Base-by-base conservation (phyloP, 2,113 vertebrate species). In the Peromyscus leucopus region DNA sequence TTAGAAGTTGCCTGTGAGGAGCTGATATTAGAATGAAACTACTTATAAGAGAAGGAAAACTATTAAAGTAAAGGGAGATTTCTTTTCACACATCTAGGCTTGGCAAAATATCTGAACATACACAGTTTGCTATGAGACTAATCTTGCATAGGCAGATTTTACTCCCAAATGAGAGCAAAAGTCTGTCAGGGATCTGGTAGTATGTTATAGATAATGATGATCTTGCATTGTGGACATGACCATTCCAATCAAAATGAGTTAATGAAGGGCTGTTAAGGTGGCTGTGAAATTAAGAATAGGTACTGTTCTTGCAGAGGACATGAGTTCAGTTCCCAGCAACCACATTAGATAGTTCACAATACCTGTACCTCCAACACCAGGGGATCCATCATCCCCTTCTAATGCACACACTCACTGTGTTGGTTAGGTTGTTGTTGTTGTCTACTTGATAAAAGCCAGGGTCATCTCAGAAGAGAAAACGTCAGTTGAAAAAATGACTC, bases 121-220 rank as follows among this genome's bases (percentile, higher is more conserved):
- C 21, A n/a, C 1, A 86, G 74, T 46, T 90, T 82, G 48, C 12
- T 12, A 13, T 46, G 46, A 74, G 94, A 65, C 26, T 28, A 42
- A 59, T 16, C 28, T 82, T 75, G 48, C 2, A 8, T 16, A 82
- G 11, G 8, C 1, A 87, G 33, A 51, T 46, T 65, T 55, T 61
- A 31, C 39, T 17, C 12, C 42, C 39, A 57, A 21, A 84, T 72
- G 31, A 90, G 11, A 78, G 3, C 61, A 33, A 2, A 10, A 5
- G 15, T 65, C 2, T 55, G 10, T 4, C 33, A 2, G 24, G 21
- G 4, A 72, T 28, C 0, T 0, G 42, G 1, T n/a, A 1, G 65
- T 48, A 79, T 11, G 17, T 63, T 11, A 65, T 5, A 72, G 13
- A 24, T 13, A 17, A 17, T 84, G 19, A 59, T 21, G 8, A 78